Evolutionary conservation across 2,888 invertebrate species (phyloP), one percentile per base, ranked within the genome.

Genomic region (Patella depressa): DNA sequence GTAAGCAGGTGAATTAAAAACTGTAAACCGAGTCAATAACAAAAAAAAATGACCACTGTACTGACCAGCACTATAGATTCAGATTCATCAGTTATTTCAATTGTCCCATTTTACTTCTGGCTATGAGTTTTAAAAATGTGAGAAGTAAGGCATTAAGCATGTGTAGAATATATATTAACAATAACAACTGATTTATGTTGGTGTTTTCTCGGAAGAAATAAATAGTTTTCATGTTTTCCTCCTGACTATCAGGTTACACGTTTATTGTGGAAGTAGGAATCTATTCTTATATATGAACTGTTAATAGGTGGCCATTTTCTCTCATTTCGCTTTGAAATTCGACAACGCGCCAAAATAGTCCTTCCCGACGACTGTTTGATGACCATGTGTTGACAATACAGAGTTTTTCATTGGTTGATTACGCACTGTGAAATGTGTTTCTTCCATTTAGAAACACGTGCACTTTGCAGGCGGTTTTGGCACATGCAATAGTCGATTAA

Each of bases 301-400:
- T 65, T 65, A 65, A 65, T 65, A 65, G 65, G 19, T 24, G 15
- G 65, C 65, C 65, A 65, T 65, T 7, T 65, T 65, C 19, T 24
- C 19, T 65, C 4, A 65, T 65, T 65, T 65, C 65, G 19, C 65
- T 65, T 65, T 65, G 65, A 65, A 65, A n/a, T 19, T 65, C 65
- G 65, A 24, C 65, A 65, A 24, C 65, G 65, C 65, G 65, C 65
- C 65, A 65, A 65, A 65, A 65, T 65, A 65, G 65, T 65, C 19
- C 65, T 24, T 15, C 11, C 24, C 24, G 65, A 65, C 65, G 65
- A 65, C 65, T 19, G 9, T 65, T 65, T 65, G 65, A 65, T 65
- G 19, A 65, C 65, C 65, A 65, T 24, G 65, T 65, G 65, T 65
- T 65, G 65, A 65, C 19, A 65, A 24, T 19, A 14, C 11, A 65